A percentile compares a stretch with the other conserved stretches of the same genome.
Conservation (phyloP, 2,113 vertebrate species). For the Ginglymostoma cirratum region DNA sequence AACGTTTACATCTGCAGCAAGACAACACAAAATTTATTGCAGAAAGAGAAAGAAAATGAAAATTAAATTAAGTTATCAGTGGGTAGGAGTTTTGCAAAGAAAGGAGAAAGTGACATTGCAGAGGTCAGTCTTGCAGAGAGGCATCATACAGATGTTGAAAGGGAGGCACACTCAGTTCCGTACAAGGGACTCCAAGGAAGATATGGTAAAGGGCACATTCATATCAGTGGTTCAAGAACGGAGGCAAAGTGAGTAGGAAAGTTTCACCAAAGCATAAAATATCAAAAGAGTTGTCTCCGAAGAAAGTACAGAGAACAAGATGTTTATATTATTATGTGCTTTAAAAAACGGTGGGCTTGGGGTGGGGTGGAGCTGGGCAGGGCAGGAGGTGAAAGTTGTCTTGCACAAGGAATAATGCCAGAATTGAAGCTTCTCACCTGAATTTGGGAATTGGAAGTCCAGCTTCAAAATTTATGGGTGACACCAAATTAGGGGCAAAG, state of each 20-base stretch:
- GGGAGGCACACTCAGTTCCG: background rate
- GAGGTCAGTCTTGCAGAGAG: background rate
- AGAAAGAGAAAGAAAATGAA: background rate
- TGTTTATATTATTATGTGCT: background rate
- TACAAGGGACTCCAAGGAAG: background rate
- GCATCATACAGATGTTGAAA: background rate
- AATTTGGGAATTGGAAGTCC: background rate
- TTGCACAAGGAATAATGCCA: background rate
- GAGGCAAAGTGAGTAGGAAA: background rate
- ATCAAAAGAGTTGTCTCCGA: background rate
- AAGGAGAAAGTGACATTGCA: background rate
- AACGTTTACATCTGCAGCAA: background rate
- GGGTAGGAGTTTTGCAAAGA: background rate
- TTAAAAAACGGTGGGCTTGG: background rate
- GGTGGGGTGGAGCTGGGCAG: too few relatives aligned
- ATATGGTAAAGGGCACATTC: background rate
- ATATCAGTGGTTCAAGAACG: background rate
- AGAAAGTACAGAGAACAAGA: background rate
- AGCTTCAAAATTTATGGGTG: background rate
- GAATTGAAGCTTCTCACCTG: background rate
- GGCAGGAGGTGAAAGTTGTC: background rate
- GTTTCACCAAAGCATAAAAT: background rate
- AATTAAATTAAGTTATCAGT: background rate
- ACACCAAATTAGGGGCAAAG: background rate
- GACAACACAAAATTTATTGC: background rate